Percentiles rank a stretch among this genome's conserved stretches.
Conservation (phyloP, 2,888 invertebrate genomes). For the Mythimna albipuncta region DNA sequence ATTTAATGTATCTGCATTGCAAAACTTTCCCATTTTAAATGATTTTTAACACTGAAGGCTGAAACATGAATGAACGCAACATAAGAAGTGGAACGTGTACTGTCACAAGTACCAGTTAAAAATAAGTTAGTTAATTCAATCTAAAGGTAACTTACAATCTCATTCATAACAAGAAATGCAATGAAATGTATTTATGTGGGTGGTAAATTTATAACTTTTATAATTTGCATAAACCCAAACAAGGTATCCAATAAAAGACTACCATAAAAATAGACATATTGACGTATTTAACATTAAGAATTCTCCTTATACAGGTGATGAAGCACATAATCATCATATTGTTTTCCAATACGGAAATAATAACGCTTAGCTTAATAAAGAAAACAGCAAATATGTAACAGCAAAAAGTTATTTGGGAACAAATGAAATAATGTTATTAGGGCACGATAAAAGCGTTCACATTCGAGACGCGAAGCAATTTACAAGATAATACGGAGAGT, state of each 20-base stretch:
- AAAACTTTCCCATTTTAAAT: conserved; percentile 37
- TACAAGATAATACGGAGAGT: conserved; percentile 55
- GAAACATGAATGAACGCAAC: conserved; percentile 46
- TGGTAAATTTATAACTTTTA: conserved; percentile 23
- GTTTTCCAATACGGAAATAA: conserved; percentile 45
- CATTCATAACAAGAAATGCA: conserved; percentile 37
- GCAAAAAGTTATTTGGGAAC: conserved; percentile 31
- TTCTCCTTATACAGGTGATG: conserved; percentile 39
- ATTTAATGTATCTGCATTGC: conserved; percentile 37
- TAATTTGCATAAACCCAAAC: conserved; percentile 29
- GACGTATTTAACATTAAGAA: conserved; percentile 34
- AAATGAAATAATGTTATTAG: conserved; percentile 36
- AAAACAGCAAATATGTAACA: conserved; percentile 16
- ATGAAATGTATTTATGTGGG: conserved; percentile 9
- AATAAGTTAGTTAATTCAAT: conserved; percentile 18
- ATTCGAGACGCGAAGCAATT: conserved; percentile 45
- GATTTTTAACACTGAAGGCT: conserved; percentile 41
- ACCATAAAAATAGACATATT: conserved; percentile 38
- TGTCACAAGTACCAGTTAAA: conserved; percentile 16
- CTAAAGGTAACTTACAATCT: conserved; percentile 10
- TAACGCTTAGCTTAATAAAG: conserved; percentile 40
- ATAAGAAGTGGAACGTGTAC: conserved; percentile 31
- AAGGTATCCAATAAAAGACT: conserved; percentile 43
- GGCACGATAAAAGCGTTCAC: conserved; percentile 40
- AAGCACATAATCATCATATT: conserved; percentile 26